phyloP scores from a whole-genome alignment of 2,797 vertebrate species.

The Smutsia gigantea region DNA sequence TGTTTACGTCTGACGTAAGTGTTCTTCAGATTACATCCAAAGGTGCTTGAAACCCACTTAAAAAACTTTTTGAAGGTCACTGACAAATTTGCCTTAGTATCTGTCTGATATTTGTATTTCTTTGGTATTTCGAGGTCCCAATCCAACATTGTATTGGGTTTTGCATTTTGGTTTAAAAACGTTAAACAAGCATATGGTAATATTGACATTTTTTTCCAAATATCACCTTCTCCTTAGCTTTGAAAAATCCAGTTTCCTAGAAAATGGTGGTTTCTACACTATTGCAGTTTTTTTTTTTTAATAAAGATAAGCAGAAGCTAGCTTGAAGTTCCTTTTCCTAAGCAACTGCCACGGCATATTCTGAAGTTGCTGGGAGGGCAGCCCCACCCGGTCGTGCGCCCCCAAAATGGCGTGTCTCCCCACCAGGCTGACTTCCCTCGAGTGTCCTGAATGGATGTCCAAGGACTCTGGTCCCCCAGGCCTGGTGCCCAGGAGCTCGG shows the following conservation, averaged over 20 bases:
- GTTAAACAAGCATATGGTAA: neutral
- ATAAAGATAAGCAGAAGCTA: neutral
- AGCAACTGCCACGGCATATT: neutral
- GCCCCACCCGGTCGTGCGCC: neutral
- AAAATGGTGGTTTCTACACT: rapidly evolving
- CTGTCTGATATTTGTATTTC: neutral
- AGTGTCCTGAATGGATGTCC: neutral
- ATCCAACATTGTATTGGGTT: rapidly evolving
- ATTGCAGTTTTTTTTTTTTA: neutral
- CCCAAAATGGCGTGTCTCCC: neutral
- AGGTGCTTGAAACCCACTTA: neutral
- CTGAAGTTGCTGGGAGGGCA: neutral
- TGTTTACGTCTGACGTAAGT: rapidly evolving
- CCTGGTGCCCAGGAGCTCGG: rapidly evolving
- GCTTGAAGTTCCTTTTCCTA: slow-evolving; percentile 46
- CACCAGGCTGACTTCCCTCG: rapidly evolving
- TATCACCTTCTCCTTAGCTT: neutral
- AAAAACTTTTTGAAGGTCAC: rapidly evolving
- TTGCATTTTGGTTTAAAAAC: neutral
- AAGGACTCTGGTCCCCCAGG: neutral
- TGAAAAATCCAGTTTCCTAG: neutral
- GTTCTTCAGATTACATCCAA: rapidly evolving
- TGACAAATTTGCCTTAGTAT: rapidly evolving
- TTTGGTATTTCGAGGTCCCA: rapidly evolving
- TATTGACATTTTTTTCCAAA: neutral